Conservation (phyloP, 2,888 invertebrate species). For the Toxonevra muliebris region DNA sequence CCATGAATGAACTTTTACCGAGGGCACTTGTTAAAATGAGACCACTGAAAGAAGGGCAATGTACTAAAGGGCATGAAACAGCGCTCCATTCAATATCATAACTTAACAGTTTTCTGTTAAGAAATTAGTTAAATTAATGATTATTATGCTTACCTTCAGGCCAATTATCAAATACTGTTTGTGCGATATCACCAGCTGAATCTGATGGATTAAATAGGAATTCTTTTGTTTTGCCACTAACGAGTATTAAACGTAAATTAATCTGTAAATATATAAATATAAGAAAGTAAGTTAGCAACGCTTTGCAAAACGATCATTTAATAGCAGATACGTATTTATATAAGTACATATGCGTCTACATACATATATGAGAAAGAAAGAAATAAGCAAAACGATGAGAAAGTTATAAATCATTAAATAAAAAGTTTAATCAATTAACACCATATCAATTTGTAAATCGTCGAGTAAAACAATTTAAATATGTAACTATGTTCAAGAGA, state of each 20-base stretch:
- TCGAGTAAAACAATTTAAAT: too few species aligned
- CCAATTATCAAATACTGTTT: constrained; percentile 99
- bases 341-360: background rate
- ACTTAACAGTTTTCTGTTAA: too few species aligned
- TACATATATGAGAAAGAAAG: background rate
- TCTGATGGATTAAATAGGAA: constrained; percentile 97
- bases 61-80: too few species aligned
- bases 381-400: background rate
- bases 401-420: background rate
- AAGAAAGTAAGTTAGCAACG: constrained; percentile 17
- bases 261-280: constrained; percentile 73
- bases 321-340: background rate
- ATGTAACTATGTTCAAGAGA: too few species aligned
- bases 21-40: too few species aligned
- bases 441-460: too few species aligned
- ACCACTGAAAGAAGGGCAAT: too few species aligned
- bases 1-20: too few species aligned
- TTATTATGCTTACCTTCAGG: constrained; percentile 82
- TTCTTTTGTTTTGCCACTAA: constrained; percentile 99
- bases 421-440: too few species aligned
- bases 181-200: constrained; percentile 98
- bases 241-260: constrained; percentile 96
- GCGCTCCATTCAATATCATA: too few species aligned
- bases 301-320: background rate
- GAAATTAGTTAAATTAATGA: too few species aligned